Evolutionary conservation across 2,888 invertebrate genomes (phyloP), one percentile per base, ranked within the genome.

Genomic region (Seira ritae): DNA sequence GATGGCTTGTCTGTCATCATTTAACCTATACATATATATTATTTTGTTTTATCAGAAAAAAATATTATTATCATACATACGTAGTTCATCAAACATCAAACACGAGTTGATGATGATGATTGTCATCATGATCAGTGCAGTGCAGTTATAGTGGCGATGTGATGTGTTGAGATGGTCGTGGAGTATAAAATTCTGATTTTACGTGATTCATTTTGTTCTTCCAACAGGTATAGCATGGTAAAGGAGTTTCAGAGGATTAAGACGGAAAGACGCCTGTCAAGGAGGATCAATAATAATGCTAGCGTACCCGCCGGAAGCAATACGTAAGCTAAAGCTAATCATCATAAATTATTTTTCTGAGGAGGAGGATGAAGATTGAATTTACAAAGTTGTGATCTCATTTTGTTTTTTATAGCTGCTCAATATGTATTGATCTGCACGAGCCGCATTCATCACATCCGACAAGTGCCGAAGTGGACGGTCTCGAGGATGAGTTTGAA

Each of bases 181-280:
- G 31, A n/a, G n/a, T n/a, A n/a, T n/a, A n/a, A n/a, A n/a, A n/a
- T n/a, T n/a, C n/a, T n/a, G n/a, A n/a, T n/a, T n/a, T n/a, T n/a
- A n/a, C n/a, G 31, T 31, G 31, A 31, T 31, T 31, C 62, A 46
- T n/a, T 68, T 77, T 31, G 22, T 77, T 55, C 12, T 37, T 31
- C 67, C n/a, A 6, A 55, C 73, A 89, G 88, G 81, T 89, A 89
- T 80, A 89, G 88, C 78, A 89, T 89, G 89, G 89, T 89, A 65
- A 89, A 89, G 77, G 89, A 89, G 86, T 89, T 89, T 72, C 89
- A 89, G 67, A 78, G 89, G 68, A 89, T 89, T 68, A 89, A 89
- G 81, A 89, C 89, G 46, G 89, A 89, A 74, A 77, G 88, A 72
- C 82, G 89, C 75, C 82, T 88, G 73, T 88, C 88, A 22, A 85